These are phyloP conservation scores for Zoanthus gigantus DNA, from an alignment of 92 coral and sea anemone genomes.

Conservation along the genomic window DNA sequence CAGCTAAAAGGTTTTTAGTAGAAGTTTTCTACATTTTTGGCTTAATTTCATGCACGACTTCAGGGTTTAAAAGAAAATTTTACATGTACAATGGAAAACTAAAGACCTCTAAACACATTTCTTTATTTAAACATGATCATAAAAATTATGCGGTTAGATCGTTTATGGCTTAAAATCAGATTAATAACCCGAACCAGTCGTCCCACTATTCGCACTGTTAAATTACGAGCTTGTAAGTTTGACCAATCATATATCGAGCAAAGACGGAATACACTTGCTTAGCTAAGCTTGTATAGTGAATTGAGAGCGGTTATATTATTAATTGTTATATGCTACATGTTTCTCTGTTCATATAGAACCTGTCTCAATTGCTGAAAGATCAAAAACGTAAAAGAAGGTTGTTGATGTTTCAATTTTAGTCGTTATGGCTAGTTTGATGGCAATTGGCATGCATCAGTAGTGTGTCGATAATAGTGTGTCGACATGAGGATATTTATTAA, in stretches of 20 bases:
- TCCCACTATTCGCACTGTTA: neutral
- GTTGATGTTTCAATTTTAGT: neutral
- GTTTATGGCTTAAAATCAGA: neutral
- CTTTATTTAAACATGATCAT: no score
- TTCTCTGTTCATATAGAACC: neutral
- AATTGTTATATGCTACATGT: neutral
- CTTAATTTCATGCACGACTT: no score
- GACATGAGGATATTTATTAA: constrained; percentile 3
- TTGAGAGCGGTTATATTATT: neutral
- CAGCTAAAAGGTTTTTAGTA: no score
- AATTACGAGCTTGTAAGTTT: neutral
- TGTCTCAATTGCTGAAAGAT: neutral
- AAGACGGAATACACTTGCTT: neutral
- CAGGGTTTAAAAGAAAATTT: no score
- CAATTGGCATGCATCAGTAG: no score
- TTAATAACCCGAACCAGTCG: neutral
- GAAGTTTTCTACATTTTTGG: no score
- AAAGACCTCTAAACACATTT: no score
- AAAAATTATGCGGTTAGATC: no score
- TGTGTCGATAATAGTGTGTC: neutral
- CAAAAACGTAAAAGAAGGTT: neutral
- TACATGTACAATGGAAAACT: no score
- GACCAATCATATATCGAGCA: neutral
- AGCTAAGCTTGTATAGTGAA: neutral
- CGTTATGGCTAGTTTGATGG: no score